These are phyloP conservation scores for Daubentonia madagascariensis DNA, from an alignment of 2,113 vertebrate genomes.

Conservation along the genomic window DNA sequence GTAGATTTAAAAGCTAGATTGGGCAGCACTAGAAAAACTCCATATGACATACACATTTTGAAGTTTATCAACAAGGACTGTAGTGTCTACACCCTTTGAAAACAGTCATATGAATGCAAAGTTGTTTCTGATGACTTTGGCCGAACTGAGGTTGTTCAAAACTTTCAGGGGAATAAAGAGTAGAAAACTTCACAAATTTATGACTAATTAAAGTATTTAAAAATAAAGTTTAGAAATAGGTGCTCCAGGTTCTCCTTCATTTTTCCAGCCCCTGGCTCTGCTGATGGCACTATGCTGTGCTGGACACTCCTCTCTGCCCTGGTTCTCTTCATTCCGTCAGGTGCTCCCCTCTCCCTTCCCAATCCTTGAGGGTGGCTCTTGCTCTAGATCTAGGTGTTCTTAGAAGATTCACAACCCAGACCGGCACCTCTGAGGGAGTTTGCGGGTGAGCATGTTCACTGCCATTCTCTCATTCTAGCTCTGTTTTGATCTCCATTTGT, in stretches of 20 bases:
- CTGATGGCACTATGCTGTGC: too few species aligned
- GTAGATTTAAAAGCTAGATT: constrained; percentile 22
- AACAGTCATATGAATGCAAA: neutral
- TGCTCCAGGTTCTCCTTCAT: neutral
- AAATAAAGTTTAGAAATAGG: neutral
- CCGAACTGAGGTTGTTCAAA: neutral
- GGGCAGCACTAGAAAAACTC: neutral
- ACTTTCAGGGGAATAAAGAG: neutral
- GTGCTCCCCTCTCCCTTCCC: too few species aligned
- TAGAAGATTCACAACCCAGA: too few species aligned
- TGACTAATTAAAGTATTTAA: constrained; percentile 23
- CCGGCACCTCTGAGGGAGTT: neutral
- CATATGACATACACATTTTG: neutral
- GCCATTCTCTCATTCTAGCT: too few species aligned
- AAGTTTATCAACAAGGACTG: neutral
- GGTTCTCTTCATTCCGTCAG: too few species aligned
- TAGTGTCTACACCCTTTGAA: neutral
- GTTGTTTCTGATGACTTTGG: constrained; percentile 22
- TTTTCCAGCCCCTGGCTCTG: too few species aligned
- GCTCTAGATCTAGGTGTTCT: too few species aligned
- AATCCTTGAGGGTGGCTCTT: too few species aligned
- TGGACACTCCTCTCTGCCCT: too few species aligned
- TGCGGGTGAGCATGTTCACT: neutral
- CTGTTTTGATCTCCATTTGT: neutral
- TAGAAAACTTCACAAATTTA: constrained; percentile 14